Percentiles rank a stretch among this genome's conserved stretches.
phyloP scores from a whole-genome alignment of 92 coral and sea anemone species.

The Epizoanthus ramosus region DNA sequence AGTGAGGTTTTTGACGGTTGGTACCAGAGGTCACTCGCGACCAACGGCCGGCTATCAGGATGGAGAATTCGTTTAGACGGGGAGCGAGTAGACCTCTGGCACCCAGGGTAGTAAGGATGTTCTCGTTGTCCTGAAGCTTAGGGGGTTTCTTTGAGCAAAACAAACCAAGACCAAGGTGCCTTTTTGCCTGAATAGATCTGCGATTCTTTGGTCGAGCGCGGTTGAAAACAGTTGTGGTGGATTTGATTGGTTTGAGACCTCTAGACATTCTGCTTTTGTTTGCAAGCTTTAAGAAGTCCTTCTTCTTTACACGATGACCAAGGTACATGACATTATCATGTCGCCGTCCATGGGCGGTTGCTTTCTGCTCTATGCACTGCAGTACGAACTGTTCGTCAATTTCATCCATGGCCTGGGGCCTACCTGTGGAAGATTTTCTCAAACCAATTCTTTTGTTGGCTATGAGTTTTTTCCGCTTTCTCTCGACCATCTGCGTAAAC shows the following conservation, averaged over 20 bases:
- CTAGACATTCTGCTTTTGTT: conserved; percentile 11
- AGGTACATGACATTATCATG: conserved; percentile 25
- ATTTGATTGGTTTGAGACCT: conserved; percentile 19
- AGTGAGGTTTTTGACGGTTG: no score
- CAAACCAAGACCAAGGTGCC: conserved; percentile 36
- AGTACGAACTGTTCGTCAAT: conserved; percentile 5
- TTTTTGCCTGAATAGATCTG: conserved; percentile 39
- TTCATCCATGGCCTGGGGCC: conserved; percentile 31
- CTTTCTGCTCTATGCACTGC: conserved; percentile 29
- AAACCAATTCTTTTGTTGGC: conserved; percentile 21
- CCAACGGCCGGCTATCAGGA: no score
- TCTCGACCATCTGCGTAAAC: conserved; percentile 21
- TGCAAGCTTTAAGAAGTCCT: conserved; percentile 12
- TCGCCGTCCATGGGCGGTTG: conserved; percentile 38
- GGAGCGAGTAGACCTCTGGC: no score
- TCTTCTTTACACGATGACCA: conserved; percentile 7
- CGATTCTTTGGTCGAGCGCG: conserved; percentile 19
- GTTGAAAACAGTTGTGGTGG: conserved; percentile 29
- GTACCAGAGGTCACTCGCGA: no score
- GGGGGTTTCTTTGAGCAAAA: conserved; percentile 47
- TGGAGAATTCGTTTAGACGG: no score
- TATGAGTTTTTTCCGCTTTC: conserved; percentile 24
- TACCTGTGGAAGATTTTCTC: conserved; percentile 21
- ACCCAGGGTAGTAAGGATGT: no score
- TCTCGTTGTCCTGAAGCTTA: conserved; percentile 38